Conservation (phyloP, 2,888 invertebrate genomes). For the Andricus quercusramuli region DNA sequence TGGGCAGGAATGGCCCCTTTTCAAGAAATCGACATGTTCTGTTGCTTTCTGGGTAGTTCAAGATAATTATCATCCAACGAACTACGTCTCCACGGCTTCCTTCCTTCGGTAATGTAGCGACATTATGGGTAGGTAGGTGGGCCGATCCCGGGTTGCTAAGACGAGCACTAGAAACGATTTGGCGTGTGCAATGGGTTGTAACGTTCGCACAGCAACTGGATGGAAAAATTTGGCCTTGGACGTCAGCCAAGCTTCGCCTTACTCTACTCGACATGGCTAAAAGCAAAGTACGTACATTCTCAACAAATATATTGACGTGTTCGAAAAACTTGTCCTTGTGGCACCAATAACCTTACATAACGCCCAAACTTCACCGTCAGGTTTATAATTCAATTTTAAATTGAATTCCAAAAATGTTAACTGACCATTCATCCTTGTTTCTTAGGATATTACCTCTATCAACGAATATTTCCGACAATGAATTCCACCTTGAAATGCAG, state of each 20-base stretch:
- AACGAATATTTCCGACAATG: too few relatives aligned
- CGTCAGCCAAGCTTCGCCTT: conserved; percentile 72
- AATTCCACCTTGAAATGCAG: too few relatives aligned
- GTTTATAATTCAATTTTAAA: background rate
- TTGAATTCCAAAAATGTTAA: background rate
- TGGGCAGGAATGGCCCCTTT: background rate
- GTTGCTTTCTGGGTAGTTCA: background rate
- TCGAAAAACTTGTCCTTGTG: conserved; percentile 73
- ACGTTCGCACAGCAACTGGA: conserved; percentile 57
- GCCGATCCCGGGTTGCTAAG: conserved; percentile 65
- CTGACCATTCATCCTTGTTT: too few relatives aligned
- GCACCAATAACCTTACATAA: conserved; percentile 49
- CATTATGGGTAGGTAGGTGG: conserved; percentile 67
- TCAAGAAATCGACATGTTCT: background rate
- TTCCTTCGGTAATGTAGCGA: conserved; percentile 59
- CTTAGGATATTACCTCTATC: too few relatives aligned
- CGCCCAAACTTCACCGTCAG: background rate
- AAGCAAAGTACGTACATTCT: conserved; percentile 64
- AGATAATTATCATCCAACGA: conserved; percentile 65
- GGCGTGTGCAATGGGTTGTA: conserved; percentile 63
- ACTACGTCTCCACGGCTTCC: conserved; percentile 52
- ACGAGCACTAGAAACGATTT: conserved; percentile 66
- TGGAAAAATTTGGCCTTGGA: conserved; percentile 71
- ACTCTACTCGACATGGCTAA: conserved; percentile 69
- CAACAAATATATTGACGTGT: conserved; percentile 71